Base-by-base conservation (phyloP, 2,797 vertebrate species). In the Rhinoraja longicauda region DNA sequence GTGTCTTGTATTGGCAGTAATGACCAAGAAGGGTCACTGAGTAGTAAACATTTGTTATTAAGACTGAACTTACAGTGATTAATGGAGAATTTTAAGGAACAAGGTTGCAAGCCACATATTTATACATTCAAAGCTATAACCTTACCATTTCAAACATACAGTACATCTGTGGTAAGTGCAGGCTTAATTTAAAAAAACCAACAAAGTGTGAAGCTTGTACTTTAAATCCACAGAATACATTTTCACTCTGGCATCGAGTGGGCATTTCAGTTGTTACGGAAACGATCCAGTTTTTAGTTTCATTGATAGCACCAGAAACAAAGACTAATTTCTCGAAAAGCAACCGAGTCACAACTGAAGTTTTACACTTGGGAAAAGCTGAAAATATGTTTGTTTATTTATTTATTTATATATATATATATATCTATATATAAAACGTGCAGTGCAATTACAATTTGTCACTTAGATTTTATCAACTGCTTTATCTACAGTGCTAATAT, bases 391-490 rank as follows among this genome's bases (percentile, higher is more conserved):
- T n/a, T n/a, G n/a, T n/a, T n/a, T n/a, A n/a, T n/a, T n/a, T n/a
- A n/a, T n/a, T n/a, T n/a, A n/a, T n/a, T n/a, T n/a, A n/a, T n/a
- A n/a, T n/a, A n/a, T n/a, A n/a, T n/a, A n/a, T n/a, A n/a, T n/a
- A n/a, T n/a, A n/a, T n/a, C n/a, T n/a, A n/a, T n/a, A n/a, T n/a
- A n/a, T n/a, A 7, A 32, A 72, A 19, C 62, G 36, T 88, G 36
- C n/a, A 64, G 13, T 19, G n/a, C 84, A 64, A 64, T 88, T 88
- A 32, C 84, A 88, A 17, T 17, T n/a, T 88, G 59, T 45, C n/a
- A 36, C 29, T 13, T 86, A n/a, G 82, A 86, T 86, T 86, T 59
- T 39, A n/a, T 86, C 57, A 86, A 86, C 13, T 86, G 82, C 57
- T 86, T 86, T 36, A 88, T 64, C 29, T 36, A 59, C 59, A 88